Percentiles rank a stretch among this genome's conserved stretches.
Conservation (phyloP, 2,113 vertebrate genomes). For the Scomber scombrus region DNA sequence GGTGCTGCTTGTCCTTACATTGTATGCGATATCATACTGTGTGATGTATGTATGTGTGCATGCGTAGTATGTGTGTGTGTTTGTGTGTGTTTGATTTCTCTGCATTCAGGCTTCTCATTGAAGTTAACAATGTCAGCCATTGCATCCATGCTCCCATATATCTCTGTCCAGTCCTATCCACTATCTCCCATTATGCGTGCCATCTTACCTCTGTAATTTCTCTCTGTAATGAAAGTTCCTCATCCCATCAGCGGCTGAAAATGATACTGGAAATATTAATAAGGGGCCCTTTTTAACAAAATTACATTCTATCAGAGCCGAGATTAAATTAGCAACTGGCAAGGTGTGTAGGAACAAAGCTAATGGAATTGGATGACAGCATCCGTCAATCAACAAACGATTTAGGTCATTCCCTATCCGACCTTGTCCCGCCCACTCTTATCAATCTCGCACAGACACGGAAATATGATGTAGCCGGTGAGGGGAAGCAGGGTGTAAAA, state of each 20-base stretch:
- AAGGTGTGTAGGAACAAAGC: slow-evolving; percentile 77
- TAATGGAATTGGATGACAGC: slow-evolving; percentile 83
- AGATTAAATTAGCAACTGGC: slow-evolving; percentile 83
- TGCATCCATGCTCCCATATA: slow-evolving; percentile 67
- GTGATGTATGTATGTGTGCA: slow-evolving; percentile 9
- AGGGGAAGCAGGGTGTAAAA: slow-evolving; percentile 1
- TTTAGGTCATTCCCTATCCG: slow-evolving; percentile 61
- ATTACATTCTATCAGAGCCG: slow-evolving; percentile 80
- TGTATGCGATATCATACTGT: not conserved
- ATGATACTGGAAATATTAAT: slow-evolving; percentile 85
- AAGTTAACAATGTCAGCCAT: slow-evolving; percentile 65
- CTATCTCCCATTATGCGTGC: slow-evolving; percentile 52
- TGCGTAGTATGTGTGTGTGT: not conserved
- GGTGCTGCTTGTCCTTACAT: not conserved
- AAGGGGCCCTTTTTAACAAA: slow-evolving; percentile 82
- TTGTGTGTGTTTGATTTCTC: not conserved
- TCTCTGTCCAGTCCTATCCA: slow-evolving; percentile 64
- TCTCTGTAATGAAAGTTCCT: slow-evolving; percentile 81
- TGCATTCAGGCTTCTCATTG: slow-evolving; percentile 25
- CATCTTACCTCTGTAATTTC: slow-evolving; percentile 75
- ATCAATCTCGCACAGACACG: slow-evolving; percentile 45
- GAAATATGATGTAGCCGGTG: not conserved
- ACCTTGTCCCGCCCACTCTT: slow-evolving; percentile 65
- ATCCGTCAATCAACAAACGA: slow-evolving; percentile 75
- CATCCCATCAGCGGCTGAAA: slow-evolving; percentile 78